Conservation (phyloP, 2,113 vertebrate species). For the Capreolus pygargus region DNA sequence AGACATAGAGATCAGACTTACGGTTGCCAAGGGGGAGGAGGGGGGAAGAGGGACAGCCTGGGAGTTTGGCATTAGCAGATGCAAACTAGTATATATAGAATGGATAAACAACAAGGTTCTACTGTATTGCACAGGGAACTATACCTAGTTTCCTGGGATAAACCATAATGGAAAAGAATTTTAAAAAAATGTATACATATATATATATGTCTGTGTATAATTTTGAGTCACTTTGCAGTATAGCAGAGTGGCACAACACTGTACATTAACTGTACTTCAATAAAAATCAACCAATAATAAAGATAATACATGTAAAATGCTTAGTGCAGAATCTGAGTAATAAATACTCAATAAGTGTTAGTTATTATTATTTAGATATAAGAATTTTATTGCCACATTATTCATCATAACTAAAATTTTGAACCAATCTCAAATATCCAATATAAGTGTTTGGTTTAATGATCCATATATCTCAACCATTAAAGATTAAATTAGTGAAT, state of each 20-base stretch:
- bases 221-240: background rate
- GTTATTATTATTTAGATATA: background rate
- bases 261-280: background rate
- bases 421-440: background rate
- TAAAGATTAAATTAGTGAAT: slow-evolving; percentile 1
- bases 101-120: background rate
- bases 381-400: background rate
- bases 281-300: background rate
- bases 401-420: background rate
- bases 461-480: background rate
- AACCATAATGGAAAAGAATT: background rate
- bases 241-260: background rate
- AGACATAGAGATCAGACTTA: background rate
- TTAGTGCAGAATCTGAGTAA: background rate
- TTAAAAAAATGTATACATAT: background rate
- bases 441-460: background rate
- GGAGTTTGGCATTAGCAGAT: background rate
- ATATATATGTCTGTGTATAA: background rate
- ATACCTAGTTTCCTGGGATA: background rate
- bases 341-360: background rate
- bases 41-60: background rate
- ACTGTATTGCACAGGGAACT: background rate
- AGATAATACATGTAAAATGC: background rate
- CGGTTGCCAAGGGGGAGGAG: background rate
- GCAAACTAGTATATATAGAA: background rate